Base-by-base conservation (phyloP, 2,113 vertebrate genomes). In the Sander vitreus region DNA sequence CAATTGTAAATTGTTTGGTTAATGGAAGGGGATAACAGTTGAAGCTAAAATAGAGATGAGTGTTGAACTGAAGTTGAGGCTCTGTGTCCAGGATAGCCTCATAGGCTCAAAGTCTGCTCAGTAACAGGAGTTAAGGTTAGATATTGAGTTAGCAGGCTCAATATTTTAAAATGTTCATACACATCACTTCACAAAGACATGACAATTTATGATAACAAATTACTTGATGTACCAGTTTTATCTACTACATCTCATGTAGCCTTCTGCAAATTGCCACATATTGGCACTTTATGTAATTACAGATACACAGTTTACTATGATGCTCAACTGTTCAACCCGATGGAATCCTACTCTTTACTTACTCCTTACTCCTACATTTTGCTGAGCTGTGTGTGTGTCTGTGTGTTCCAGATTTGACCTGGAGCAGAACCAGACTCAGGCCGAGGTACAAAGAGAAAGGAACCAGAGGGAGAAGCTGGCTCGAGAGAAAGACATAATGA, bases 391-490 rank as follows among this genome's bases (percentile, higher is more conserved):
- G 14, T 73, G 53, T 64, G 19, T 6, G 3, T 78, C 45, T 87
- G 39, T 59, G 19, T 67, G 25, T 77, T 78, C 23, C 88, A 99
- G 98, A 92, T 99, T 99, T 78, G 98, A 99, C 94, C 87, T 96
- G 0, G 98, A 99, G 92, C 97, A 97, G 92, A 96, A 94, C 0
- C 97, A 99, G 91, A 93, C 96, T 0, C 97, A 97, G 0, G 96
- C 97, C 19, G 97, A 99, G 88, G 95, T 96, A 0, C 97, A 98
- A 91, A 92, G 97, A 79, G 98, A 99, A 85, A 96, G 91, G 89
- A 90, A 91, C 82, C 96, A 96, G 88, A 93, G 96, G 78, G 98
- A 99, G 93, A 99, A 97, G 86, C 92, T 99, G 85, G 93, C 95
- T 83, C 94, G 97, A 0, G 98, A 99, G 90, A 97, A 96, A 91